Conservation (phyloP, 1,140 invertebrate genomes). For the Lanistes nyassanus region DNA sequence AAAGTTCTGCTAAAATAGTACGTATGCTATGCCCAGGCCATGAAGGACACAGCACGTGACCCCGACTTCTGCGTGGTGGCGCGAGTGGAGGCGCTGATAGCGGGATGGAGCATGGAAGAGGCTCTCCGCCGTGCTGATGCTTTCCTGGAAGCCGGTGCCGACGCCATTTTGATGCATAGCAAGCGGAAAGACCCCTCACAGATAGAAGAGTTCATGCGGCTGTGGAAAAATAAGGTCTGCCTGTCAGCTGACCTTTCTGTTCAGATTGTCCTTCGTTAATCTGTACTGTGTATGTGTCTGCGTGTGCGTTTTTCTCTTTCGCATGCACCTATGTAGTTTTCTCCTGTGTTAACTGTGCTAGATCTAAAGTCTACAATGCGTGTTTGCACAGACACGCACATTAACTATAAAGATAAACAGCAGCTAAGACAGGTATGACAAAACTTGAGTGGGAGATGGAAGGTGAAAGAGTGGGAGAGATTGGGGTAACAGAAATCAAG, state of each 20-base stretch:
- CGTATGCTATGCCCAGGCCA: constrained; percentile 56
- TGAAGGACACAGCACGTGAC: constrained; percentile 68
- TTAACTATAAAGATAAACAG: too few species aligned
- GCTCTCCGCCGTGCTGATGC: constrained; percentile 67
- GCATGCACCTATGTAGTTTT: too few species aligned
- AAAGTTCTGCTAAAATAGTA: too few species aligned
- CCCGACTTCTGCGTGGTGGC: constrained; percentile 69
- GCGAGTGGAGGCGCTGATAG: constrained; percentile 69
- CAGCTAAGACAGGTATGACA: too few species aligned
- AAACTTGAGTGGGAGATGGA: too few species aligned
- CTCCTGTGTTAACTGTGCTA: too few species aligned
- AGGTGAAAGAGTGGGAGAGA: too few species aligned
- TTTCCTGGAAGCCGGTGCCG: constrained; percentile 67
- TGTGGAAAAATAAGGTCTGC: constrained; percentile 66
- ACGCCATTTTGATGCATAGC: constrained; percentile 69
- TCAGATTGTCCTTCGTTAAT: neutral
- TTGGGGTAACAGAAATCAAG: too few species aligned
- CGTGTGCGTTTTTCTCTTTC: too few species aligned
- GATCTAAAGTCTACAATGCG: too few species aligned
- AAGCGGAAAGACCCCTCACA: constrained; percentile 67
- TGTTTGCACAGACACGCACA: too few species aligned
- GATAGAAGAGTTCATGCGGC: constrained; percentile 68
- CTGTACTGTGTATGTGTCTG: neutral
- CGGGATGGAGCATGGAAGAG: constrained; percentile 68
- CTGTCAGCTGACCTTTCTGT: neutral